Conservation (phyloP, 2,113 vertebrate genomes). For the Hippotragus niger region DNA sequence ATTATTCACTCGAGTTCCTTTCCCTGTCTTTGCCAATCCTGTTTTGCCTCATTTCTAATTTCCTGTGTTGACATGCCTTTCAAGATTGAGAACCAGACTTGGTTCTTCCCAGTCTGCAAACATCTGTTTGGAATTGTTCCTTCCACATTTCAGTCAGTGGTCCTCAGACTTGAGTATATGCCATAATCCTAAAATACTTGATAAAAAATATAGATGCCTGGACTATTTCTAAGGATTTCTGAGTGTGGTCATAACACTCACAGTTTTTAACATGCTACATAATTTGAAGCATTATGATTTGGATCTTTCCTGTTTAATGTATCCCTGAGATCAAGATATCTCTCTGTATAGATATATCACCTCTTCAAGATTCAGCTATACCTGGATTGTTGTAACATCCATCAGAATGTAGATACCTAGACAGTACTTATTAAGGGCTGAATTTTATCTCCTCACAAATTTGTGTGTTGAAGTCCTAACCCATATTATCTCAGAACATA, state of each 20-base stretch:
- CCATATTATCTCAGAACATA: neutral
- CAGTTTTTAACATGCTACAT: neutral
- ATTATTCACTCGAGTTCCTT: neutral
- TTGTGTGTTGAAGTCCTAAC: neutral
- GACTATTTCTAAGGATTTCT: neutral
- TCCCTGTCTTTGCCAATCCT: neutral
- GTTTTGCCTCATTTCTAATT: neutral
- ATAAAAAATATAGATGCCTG: neutral
- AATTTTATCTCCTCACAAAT: neutral
- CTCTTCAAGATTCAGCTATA: neutral
- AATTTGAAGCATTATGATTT: neutral
- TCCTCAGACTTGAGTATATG: neutral
- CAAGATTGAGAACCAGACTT: neutral
- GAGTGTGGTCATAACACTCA: neutral
- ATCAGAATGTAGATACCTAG: neutral
- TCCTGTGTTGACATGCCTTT: neutral
- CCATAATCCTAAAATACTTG: neutral
- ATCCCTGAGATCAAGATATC: neutral
- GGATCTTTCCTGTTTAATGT: neutral
- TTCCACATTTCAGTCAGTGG: neutral
- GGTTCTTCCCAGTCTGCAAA: neutral
- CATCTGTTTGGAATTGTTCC: neutral
- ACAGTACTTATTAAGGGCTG: neutral
- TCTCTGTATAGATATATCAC: neutral
- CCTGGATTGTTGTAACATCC: neutral